Base-by-base conservation (phyloP, 2,113 vertebrate genomes). In the Ophthalmolycus amberensis region DNA sequence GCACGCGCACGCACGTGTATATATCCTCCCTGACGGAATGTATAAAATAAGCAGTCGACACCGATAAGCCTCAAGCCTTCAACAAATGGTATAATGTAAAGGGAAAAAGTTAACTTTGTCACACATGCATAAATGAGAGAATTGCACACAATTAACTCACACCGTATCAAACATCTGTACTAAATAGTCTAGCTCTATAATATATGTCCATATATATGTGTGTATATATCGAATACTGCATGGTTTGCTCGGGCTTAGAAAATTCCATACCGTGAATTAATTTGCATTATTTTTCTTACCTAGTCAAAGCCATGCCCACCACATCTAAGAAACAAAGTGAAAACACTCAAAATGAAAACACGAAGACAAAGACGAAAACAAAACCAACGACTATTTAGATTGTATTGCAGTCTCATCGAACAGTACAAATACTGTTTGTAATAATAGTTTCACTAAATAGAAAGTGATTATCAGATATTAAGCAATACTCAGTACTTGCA, bases 111-210 rank as follows among this genome's bases (percentile, higher is more conserved):
- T 95, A 96, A 97, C 91, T 89, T 95, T 95, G 94, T 97, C 96
- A 97, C 97, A 99, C 97, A 99, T 99, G 97, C 98, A 99, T 99
- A 98, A 99, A 97, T 97, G 97, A 98, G 93, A 97, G 96, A 97
- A 99, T 98, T 99, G 97, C 97, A 99, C 97, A 98, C 96, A 95
- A 96, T 96, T 95, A 97, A 96, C 97, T 97, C 97, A 96, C 97
- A 97, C 96, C 95, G 97, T 95, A 96, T 98, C 97, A 99, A 99
- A 97, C 97, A 96, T 98, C 96, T 96, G 97, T 95, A 97, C 96
- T 97, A 97, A 97, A 97, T 97, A 98, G 95, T 96, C 96, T 95
- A 96, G 95, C 96, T 96, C 96, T 97, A 97, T 94, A 92, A 90
- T 94, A 95, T 94, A 93, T 93, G 90, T 91, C 85, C 91, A 91